Evolutionary conservation across 2,888 invertebrate species (phyloP).

Genomic region (Carcina quercana): DNA sequence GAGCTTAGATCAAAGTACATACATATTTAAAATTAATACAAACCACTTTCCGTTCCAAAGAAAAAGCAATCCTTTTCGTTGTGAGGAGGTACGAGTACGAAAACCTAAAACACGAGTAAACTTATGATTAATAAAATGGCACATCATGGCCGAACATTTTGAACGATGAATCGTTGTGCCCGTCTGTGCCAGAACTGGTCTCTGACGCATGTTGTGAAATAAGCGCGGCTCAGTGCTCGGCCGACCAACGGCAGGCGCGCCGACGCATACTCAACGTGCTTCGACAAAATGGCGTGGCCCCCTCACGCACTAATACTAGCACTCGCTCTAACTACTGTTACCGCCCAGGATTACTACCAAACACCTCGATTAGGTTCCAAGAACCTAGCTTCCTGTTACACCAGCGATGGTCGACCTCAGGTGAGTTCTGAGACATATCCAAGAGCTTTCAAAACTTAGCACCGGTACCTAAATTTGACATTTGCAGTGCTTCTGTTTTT

Average conservation of each 20-base stretch:
- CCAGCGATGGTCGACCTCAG: conserved; percentile 53
- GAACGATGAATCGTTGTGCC: no score
- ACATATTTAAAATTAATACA: no score
- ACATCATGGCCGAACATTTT: no score
- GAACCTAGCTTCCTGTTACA: conserved; percentile 58
- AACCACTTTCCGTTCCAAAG: no score
- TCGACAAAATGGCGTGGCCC: conserved; percentile 54
- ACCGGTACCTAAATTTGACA: conserved; percentile 10
- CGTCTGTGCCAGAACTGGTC: no score
- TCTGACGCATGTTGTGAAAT: conserved; percentile 63
- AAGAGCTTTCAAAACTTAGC: conserved; percentile 27
- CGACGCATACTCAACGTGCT: conserved; percentile 31
- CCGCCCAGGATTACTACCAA: conserved; percentile 50
- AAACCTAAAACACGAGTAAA: no score
- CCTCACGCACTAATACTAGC: conserved; percentile 39
- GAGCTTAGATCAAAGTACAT: no score
- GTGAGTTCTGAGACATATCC: conserved; percentile 44
- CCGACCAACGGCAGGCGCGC: conserved; percentile 49
- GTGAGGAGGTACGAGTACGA: no score
- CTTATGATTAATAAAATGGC: no score
- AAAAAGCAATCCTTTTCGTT: no score
- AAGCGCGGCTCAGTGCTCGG: conserved; percentile 51
- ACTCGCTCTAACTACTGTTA: conserved; percentile 28
- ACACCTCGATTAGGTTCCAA: conserved; percentile 51
- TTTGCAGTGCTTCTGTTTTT: conserved; percentile 25